Evolutionary conservation across 2,113 vertebrate species (phyloP).

Genomic region (Clarias gariepinus): DNA sequence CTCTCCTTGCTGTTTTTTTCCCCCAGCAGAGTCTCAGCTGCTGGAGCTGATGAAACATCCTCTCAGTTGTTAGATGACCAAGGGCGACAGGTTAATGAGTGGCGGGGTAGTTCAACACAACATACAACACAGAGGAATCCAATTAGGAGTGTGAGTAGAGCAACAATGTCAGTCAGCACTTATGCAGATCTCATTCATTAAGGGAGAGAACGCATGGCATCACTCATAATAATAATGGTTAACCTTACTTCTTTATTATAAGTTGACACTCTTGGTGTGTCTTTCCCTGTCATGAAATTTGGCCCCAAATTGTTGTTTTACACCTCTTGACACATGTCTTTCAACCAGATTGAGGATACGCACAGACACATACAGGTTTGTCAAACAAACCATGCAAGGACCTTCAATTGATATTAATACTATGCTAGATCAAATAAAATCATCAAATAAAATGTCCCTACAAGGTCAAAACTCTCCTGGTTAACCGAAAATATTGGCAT

Average conservation of each 20-base stretch:
- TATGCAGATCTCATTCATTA: conserved; percentile 67
- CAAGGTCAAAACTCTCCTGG: background rate
- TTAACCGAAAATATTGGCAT: background rate
- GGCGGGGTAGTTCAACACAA: conserved; percentile 64
- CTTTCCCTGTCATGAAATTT: background rate
- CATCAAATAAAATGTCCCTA: background rate
- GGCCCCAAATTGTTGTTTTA: background rate
- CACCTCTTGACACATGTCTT: background rate
- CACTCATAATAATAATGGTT: conserved; percentile 31
- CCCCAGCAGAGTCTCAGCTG: conserved; percentile 59
- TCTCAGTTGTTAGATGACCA: conserved; percentile 36
- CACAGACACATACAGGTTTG: background rate
- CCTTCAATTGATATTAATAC: background rate
- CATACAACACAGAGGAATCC: conserved; percentile 50
- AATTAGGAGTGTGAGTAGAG: conserved; percentile 41
- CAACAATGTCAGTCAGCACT: conserved; percentile 31
- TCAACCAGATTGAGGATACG: background rate
- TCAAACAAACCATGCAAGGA: background rate
- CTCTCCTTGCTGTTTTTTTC: background rate
- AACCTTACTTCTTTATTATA: background rate
- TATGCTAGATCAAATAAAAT: too few species aligned
- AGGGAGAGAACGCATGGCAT: conserved; percentile 21
- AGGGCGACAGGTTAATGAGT: conserved; percentile 70
- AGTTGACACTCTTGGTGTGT: background rate
- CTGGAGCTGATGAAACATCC: conserved; percentile 65